Base-by-base conservation (phyloP, 1,140 invertebrate species). In the Temnothorax longispinosus region DNA sequence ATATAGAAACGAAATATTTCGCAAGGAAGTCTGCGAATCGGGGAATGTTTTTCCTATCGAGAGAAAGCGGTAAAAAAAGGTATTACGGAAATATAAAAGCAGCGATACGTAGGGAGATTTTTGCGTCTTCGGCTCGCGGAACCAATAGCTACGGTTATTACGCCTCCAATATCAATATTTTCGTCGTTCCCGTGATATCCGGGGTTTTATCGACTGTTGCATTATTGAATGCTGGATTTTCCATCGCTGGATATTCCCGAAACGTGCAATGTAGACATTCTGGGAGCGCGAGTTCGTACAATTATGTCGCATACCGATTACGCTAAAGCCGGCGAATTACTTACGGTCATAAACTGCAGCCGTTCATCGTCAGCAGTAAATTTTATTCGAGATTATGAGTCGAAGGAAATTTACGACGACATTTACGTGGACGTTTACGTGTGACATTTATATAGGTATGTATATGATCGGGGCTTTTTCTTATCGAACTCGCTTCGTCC, bases 111-210 rank as follows among this genome's bases (percentile, higher is more conserved):
- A 47, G 69, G 21, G 13, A 50, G 41, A 84, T 84, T 74, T 75
- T 84, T 84, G 80, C 80, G 80, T 84, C 80, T 84, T 84, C 80
- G 13, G 67, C 41, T 58, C 80, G 80, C 27, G 54, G n/a, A 84
- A 84, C 69, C 80, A 60, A 75, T 84, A 84, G 69, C 80, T 75
- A 84, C 54, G 54, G 41, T 84, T 75, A 75, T 84, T 84, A 60
- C 69, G 54, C n/a, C 54, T 75, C 38, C 69, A 60, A 75, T 84
- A 75, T 84, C 80, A 84, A 84, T 84, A 84, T 84, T 75, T 84
- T 84, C 54, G 41, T 75, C 54, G 54, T 75, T 71, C 18, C 58
- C 41, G 21, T 21, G 67, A 84, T 75, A 84, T 84, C 56, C 80
- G 54, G 52, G 27, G 13, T 60, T 75, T 84, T 84, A 75, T 84